phyloP scores from a whole-genome alignment of 2,113 vertebrate species.

The Vicugna pacos region DNA sequence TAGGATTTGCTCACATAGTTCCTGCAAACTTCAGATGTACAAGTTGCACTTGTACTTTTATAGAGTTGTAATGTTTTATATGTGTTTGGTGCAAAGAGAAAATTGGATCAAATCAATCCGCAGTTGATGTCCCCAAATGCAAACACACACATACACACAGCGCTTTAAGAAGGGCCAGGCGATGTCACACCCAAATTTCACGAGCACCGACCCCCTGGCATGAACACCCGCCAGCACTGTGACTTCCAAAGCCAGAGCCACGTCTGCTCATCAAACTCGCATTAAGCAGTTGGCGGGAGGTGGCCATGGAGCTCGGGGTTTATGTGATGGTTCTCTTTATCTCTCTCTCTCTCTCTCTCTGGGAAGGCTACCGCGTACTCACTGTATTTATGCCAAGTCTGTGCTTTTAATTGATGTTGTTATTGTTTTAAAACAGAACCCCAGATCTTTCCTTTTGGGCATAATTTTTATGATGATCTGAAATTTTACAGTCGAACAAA shows the following conservation, averaged over 20 bases:
- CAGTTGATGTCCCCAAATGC: slow-evolving; percentile 85
- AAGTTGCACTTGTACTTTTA: slow-evolving; percentile 91
- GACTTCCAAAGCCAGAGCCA: slow-evolving; percentile 88
- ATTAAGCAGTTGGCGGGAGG: slow-evolving; percentile 86
- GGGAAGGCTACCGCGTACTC: slow-evolving; percentile 38
- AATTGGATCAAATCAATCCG: slow-evolving; percentile 88
- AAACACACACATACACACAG: slow-evolving; percentile 72
- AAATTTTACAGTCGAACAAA: slow-evolving; percentile 66
- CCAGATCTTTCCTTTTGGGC: slow-evolving; percentile 64
- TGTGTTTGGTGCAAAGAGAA: slow-evolving; percentile 90
- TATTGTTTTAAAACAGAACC: slow-evolving; percentile 54
- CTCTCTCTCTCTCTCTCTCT: slow-evolving; percentile 16
- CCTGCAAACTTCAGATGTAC: slow-evolving; percentile 90
- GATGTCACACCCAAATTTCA: slow-evolving; percentile 83
- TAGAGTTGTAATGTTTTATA: slow-evolving; percentile 90
- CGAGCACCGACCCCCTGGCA: slow-evolving; percentile 85
- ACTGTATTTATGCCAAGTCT: slow-evolving; percentile 76
- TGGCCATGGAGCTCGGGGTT: slow-evolving; percentile 79
- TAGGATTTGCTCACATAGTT: slow-evolving; percentile 91
- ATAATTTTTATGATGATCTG: slow-evolving; percentile 75
- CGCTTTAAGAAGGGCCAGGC: slow-evolving; percentile 87
- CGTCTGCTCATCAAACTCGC: slow-evolving; percentile 80
- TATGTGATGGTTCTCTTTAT: slow-evolving; percentile 57
- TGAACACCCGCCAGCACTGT: slow-evolving; percentile 85
- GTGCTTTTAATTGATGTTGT: slow-evolving; percentile 69